phyloP scores from a whole-genome alignment of 2,113 vertebrate species.

The Aplodontia rufa region DNA sequence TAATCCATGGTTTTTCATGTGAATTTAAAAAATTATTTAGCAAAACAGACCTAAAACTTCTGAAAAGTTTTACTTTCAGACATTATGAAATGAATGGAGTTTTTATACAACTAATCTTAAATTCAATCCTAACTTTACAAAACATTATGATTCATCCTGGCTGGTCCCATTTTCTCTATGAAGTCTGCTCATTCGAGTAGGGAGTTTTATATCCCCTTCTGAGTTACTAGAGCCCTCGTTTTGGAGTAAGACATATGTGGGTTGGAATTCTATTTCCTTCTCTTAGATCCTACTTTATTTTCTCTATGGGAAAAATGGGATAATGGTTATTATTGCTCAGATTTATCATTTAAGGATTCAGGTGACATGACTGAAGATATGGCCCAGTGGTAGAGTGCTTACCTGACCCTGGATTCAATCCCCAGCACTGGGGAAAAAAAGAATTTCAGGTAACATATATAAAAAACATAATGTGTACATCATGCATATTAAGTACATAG shows the following conservation, averaged over 20 bases:
- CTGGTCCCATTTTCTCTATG: neutral
- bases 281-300: neutral
- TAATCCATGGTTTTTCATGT: neutral
- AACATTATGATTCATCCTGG: neutral
- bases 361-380: too few relatives aligned
- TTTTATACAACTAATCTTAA: neutral
- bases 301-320: neutral
- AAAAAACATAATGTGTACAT: neutral
- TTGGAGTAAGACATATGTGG: neutral
- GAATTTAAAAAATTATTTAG: neutral
- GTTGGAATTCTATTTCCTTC: neutral
- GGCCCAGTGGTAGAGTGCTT: too few relatives aligned
- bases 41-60: conserved; percentile 3
- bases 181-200: neutral
- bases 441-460: neutral
- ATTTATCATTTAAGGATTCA: neutral
- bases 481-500: neutral
- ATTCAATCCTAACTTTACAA: neutral
- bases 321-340: neutral
- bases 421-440: too few relatives aligned
- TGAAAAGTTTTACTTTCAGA: neutral
- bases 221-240: neutral
- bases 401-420: too few relatives aligned
- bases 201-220: neutral
- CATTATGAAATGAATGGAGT: neutral